These are phyloP conservation scores for Rattus norvegicus DNA, from an alignment of 2,113 vertebrate species.

Conservation along the genomic window DNA sequence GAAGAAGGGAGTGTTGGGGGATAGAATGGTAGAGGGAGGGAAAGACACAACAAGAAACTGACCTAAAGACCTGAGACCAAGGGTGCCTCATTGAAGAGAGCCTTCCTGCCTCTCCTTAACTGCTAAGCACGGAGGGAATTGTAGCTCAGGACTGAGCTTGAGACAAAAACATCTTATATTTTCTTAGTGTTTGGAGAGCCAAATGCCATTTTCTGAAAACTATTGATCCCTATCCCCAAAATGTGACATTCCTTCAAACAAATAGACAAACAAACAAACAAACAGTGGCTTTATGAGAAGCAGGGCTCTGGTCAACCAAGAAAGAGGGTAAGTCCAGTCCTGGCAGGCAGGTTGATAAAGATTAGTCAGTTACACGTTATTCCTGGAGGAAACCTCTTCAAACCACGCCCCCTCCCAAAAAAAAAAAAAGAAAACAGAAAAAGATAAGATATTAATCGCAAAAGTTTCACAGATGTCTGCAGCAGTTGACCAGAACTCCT, in stretches of 20 bases:
- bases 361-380: conserved; percentile 84
- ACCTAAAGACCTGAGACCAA: not conserved
- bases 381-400: conserved; percentile 87
- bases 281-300: conserved; percentile 28
- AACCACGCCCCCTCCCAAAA: not conserved
- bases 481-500: conserved; percentile 91
- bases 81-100: not conserved
- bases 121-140: not conserved
- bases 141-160: not conserved
- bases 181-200: not conserved
- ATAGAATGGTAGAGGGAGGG: not conserved
- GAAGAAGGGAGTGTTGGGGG: not conserved
- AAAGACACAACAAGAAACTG: not conserved
- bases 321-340: conserved; percentile 71
- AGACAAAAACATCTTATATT: not conserved
- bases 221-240: not conserved
- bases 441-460: conserved; percentile 87
- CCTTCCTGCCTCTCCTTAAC: conserved; percentile 8
- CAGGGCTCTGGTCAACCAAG: conserved; percentile 67
- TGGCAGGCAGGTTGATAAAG: conserved; percentile 81
- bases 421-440: conserved; percentile 71
- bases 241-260: conserved; percentile 42
- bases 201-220: conserved; percentile 15
- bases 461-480: conserved; percentile 91
- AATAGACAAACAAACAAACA: not conserved